These are phyloP conservation scores for Argyra leucocephala DNA, from an alignment of 2,888 invertebrate genomes.

Conservation along the genomic window DNA sequence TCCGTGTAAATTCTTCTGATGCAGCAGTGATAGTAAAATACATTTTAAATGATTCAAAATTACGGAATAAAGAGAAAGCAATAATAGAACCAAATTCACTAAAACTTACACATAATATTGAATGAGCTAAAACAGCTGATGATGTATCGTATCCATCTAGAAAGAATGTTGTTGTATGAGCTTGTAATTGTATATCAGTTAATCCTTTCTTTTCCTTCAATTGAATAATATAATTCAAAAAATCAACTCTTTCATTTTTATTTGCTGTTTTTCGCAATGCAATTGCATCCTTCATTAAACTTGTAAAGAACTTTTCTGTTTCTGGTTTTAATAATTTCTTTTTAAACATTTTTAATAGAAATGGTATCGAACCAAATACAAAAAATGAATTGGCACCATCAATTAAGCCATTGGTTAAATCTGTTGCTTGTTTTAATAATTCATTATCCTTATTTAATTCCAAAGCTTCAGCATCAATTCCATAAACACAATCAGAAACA, in stretches of 20 bases:
- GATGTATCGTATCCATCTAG: conserved; percentile 41
- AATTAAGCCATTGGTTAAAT: conserved; percentile 30
- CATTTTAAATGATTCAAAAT: too few relatives aligned
- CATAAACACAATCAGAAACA: conserved; percentile 44
- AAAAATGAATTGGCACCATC: too few relatives aligned
- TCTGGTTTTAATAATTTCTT: conserved; percentile 38
- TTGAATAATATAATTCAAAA: conserved; percentile 36
- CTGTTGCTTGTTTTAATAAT: conserved; percentile 32
- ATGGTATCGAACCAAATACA: neutral
- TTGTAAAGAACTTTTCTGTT: conserved; percentile 48
- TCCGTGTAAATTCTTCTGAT: too few relatives aligned
- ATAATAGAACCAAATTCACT: too few relatives aligned
- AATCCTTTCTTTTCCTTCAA: conserved; percentile 32
- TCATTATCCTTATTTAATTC: conserved; percentile 27
- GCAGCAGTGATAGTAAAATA: too few relatives aligned
- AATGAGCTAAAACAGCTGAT: conserved; percentile 30
- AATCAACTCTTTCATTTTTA: conserved; percentile 33
- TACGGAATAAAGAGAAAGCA: too few relatives aligned
- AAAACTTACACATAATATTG: conserved; percentile 31
- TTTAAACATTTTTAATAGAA: conserved; percentile 27
- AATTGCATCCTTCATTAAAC: conserved; percentile 31
- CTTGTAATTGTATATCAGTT: conserved; percentile 26
- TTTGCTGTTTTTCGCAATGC: conserved; percentile 27
- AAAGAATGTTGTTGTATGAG: conserved; percentile 37
- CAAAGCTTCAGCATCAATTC: conserved; percentile 42